Percentiles rank a stretch among this genome's conserved stretches.
phyloP scores from a whole-genome alignment of 2,113 vertebrate species.

The Spheniscus mendiculus region DNA sequence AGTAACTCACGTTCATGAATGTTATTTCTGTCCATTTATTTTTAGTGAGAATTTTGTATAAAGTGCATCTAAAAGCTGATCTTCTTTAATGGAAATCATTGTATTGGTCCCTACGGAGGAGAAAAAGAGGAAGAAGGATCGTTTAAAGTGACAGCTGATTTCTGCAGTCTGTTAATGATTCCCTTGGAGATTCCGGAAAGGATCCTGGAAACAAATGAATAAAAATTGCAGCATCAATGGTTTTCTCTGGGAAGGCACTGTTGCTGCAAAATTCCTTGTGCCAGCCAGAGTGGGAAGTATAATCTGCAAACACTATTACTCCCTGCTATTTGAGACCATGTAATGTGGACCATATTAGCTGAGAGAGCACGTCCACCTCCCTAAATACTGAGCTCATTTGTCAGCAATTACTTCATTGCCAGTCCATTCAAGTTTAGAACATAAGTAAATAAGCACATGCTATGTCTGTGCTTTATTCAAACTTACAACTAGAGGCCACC shows the following conservation, averaged over 20 bases:
- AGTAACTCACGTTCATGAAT: neutral
- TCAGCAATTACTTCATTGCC: neutral
- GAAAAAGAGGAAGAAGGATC: neutral
- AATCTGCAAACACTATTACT: neutral
- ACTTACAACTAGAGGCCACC: no score
- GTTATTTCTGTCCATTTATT: neutral
- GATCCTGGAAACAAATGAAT: neutral
- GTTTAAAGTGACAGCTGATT: constrained; percentile 10
- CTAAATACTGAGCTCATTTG: neutral
- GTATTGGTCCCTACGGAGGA: neutral
- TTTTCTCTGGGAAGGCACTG: neutral
- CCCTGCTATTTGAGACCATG: neutral
- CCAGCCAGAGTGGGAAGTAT: neutral
- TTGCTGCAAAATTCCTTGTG: neutral
- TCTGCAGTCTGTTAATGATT: constrained; percentile 20
- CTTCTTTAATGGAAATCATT: neutral
- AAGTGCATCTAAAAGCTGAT: neutral
- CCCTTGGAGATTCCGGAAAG: constrained; percentile 20
- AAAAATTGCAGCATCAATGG: neutral
- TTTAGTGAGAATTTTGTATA: neutral
- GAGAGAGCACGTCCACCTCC: neutral
- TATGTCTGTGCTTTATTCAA: neutral
- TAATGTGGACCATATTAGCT: neutral
- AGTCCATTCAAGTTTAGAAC: neutral
- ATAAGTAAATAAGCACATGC: neutral